Conservation (phyloP, 2,113 vertebrate species). For the Acanthochromis polyacanthus region DNA sequence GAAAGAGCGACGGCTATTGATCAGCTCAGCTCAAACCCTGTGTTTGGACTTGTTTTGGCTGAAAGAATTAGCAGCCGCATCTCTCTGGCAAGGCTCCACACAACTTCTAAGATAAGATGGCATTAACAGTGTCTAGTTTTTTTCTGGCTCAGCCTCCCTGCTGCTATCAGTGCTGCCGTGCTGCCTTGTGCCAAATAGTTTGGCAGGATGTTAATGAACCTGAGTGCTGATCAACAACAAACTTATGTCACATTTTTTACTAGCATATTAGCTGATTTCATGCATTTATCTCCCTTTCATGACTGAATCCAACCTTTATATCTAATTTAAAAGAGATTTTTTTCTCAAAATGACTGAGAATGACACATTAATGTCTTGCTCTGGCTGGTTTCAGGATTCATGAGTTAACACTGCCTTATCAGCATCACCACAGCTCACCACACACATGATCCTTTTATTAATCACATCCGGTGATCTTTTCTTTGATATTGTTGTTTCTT, state of each 20-base stretch:
- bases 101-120: constrained; percentile 61
- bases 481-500: constrained; percentile 31
- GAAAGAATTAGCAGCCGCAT: constrained; percentile 78
- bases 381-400: not conserved
- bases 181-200: constrained; percentile 48
- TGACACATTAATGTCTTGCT: constrained; percentile 14
- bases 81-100: constrained; percentile 67
- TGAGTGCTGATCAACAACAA: constrained; percentile 19
- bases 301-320: not conserved
- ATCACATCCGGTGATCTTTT: constrained; percentile 33
- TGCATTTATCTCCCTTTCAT: not conserved
- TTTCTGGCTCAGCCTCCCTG: constrained; percentile 32
- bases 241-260: constrained; percentile 6
- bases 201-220: constrained; percentile 50
- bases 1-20: constrained; percentile 36
- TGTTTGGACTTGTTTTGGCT: constrained; percentile 76
- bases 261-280: not conserved
- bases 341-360: constrained; percentile 22
- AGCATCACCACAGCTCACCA: not conserved
- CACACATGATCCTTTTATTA: constrained; percentile 11
- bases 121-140: constrained; percentile 65
- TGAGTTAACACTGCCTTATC: not conserved
- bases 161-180: constrained; percentile 30
- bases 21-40: constrained; percentile 71
- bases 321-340: not conserved